Conservation (phyloP, 2,113 vertebrate genomes). For the Ptilorrhoa leucosticta region DNA sequence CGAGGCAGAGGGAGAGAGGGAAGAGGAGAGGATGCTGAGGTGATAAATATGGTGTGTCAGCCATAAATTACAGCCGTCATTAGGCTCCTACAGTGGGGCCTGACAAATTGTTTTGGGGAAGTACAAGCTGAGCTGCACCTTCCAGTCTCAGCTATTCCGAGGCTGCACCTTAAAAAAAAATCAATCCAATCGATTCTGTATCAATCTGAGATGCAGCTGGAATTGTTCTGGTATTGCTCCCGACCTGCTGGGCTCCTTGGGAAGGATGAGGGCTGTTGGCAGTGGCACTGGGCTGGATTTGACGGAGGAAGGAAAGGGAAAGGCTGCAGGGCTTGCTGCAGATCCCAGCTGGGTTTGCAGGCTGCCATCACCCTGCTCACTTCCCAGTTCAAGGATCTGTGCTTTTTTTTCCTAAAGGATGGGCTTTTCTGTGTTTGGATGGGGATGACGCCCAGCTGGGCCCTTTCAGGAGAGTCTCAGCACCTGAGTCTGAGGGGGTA, state of each 20-base stretch:
- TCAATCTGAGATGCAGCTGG: neutral
- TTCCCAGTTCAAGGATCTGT: neutral
- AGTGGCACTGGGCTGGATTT: accelerated
- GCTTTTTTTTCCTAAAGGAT: neutral
- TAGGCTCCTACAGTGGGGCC: slow-evolving; percentile 17
- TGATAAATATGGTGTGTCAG: slow-evolving; percentile 46
- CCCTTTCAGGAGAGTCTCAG: neutral
- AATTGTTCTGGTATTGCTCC: neutral
- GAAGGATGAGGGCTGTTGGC: neutral
- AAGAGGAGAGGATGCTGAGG: neutral
- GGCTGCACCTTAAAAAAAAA: neutral
- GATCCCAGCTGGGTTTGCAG: neutral
- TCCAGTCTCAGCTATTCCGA: neutral
- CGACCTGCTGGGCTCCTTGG: neutral
- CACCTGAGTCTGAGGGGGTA: no score
- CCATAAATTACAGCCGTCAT: slow-evolving; percentile 63
- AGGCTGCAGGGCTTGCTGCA: neutral
- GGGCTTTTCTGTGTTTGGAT: accelerated
- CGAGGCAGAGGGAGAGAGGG: slow-evolving; percentile 29
- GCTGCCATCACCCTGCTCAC: neutral
- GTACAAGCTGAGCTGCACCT: slow-evolving; percentile 6
- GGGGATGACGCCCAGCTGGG: neutral
- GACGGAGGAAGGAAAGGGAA: neutral
- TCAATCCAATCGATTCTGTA: neutral
- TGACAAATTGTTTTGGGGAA: slow-evolving; percentile 52